Evolutionary conservation across 2,797 vertebrate genomes (phyloP).

Genomic region (Rousettus madagascariensis): DNA sequence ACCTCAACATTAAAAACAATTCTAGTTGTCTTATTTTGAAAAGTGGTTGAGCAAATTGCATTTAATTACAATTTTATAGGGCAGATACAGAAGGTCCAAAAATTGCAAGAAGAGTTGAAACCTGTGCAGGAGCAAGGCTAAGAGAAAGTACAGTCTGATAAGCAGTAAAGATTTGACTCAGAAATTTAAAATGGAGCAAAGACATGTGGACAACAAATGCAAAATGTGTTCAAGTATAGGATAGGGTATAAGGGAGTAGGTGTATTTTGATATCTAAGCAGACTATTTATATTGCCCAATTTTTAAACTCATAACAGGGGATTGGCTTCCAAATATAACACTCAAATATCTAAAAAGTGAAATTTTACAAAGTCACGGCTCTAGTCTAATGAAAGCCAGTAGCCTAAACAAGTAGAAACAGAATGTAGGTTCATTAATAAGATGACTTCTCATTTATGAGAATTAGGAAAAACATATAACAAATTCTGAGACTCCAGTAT

Average conservation of each 20-base stretch:
- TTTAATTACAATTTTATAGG: background rate
- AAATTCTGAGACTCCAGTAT: background rate
- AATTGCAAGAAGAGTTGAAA: background rate
- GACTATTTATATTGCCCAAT: background rate
- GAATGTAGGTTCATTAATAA: background rate
- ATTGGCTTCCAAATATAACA: background rate
- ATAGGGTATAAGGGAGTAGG: background rate
- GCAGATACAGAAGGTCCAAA: background rate
- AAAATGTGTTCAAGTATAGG: background rate
- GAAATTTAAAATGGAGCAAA: background rate
- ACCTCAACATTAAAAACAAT: background rate
- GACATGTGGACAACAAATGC: background rate
- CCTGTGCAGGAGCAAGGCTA: background rate
- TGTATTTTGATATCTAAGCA: background rate
- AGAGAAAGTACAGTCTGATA: background rate
- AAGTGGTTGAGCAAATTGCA: background rate
- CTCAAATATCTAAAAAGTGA: background rate
- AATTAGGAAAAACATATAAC: background rate
- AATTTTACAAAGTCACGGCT: background rate
- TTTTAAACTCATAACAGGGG: background rate
- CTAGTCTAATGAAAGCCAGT: background rate
- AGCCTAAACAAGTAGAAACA: background rate
- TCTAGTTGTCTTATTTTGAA: background rate
- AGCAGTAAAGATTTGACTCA: background rate
- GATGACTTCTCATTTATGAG: background rate